Base-by-base conservation (phyloP, 92 coral and sea anemone genomes). In the Porites divaricata region DNA sequence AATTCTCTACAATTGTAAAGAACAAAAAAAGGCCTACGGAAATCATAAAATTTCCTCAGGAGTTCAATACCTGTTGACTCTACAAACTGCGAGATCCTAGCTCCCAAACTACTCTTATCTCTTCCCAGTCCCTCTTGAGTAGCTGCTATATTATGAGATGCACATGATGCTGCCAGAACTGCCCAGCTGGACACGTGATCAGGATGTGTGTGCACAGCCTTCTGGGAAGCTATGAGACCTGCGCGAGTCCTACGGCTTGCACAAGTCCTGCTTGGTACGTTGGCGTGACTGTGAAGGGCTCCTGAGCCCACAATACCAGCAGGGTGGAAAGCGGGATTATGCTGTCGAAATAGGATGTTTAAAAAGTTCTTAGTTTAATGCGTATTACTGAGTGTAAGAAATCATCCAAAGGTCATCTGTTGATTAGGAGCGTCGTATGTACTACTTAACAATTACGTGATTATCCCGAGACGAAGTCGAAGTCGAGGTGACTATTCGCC, bases 141-240 rank as follows among this genome's bases (percentile, higher is more conserved):
- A 65, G 81, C 75, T 45, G 89, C 89, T 65, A 88, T 79, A 63
- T 81, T 83, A 70, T 79, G 86, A 64, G 97, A 98, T 58, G 95
- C 84, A 13, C 90, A 90, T 6, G 98, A 89, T 20, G 98, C 94
- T 45, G 96, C 83, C 7, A 96, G 90, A 15, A 96, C 92, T 13
- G 93, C 92, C 98, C 96, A 94, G 90, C 94, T 90, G 11, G 93
- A 85, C 70, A 92, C 75, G 70, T 85, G 92, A 74, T 92, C 95
- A 70, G 98, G 98, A 50, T 92, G 93, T 21, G 94, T 84, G 65
- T 95, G 98, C 73, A 96, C 92, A 28, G 99, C 96, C 90, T 90
- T 96, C 85, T 96, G 99, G 76, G 99, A 92, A 19, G 95, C 95
- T 64, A 88, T 80, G 22, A 90, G 83, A 52, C 95, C 88, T 58